phyloP scores from a whole-genome alignment of 2,113 vertebrate species.

The Muntiacus reevesi region DNA sequence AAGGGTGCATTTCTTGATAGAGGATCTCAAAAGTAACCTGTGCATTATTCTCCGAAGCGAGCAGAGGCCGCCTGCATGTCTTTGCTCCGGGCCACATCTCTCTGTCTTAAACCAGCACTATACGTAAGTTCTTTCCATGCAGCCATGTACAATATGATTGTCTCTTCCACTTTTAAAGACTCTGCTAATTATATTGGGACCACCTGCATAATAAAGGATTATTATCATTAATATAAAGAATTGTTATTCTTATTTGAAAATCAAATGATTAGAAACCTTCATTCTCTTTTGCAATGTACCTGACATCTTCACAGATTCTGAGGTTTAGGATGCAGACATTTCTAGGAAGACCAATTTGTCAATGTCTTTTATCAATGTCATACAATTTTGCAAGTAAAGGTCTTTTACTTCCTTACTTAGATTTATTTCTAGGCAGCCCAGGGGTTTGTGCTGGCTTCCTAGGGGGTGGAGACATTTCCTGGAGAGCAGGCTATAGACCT shows the following conservation, averaged over 20 bases:
- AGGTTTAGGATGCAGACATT: not conserved
- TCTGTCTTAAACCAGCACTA: not conserved
- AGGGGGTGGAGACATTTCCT: not conserved
- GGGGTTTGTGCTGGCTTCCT: not conserved
- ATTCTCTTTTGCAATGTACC: rapidly evolving
- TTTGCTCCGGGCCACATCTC: rapidly evolving
- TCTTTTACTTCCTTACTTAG: not conserved
- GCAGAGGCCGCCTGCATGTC: not conserved
- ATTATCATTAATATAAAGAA: not conserved
- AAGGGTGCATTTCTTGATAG: not conserved
- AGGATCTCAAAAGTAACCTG: rapidly evolving
- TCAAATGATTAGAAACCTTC: not conserved
- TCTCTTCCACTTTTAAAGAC: not conserved
- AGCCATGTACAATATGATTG: too few species aligned
- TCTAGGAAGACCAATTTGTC: not conserved
- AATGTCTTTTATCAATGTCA: not conserved
- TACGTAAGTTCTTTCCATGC: not conserved
- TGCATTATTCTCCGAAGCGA: not conserved
- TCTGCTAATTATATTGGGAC: rapidly evolving
- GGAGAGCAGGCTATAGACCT: not conserved
- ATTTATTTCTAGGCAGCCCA: not conserved
- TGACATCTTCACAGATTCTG: not conserved
- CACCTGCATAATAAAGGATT: rapidly evolving
- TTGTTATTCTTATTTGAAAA: not conserved
- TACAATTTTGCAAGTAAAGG: not conserved